phyloP scores from a whole-genome alignment of 2,797 vertebrate genomes.

The Propithecus perrieri region DNA sequence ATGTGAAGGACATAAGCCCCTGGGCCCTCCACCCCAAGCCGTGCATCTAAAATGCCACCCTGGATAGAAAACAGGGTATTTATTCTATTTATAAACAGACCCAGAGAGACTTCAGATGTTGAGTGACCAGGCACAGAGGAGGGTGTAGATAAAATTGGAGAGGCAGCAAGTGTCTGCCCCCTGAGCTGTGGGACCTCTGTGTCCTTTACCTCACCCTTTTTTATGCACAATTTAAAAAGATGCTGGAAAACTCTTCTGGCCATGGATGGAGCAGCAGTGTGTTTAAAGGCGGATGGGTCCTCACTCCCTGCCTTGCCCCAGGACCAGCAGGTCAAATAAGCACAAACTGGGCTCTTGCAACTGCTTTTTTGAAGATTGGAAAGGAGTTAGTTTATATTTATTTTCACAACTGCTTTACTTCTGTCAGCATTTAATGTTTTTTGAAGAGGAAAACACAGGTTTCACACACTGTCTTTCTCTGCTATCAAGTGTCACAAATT shows the following conservation, averaged over 20 bases:
- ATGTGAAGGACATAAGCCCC: background rate
- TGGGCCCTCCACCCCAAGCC: background rate
- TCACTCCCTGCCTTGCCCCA: fast-evolving
- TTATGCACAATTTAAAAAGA: background rate
- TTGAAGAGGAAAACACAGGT: background rate
- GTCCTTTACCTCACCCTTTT: background rate
- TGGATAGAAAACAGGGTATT: background rate
- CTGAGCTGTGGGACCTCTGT: background rate
- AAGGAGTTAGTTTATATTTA: background rate
- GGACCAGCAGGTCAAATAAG: background rate
- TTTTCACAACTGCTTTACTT: background rate
- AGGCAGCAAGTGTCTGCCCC: background rate
- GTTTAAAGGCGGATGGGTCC: too few relatives aligned
- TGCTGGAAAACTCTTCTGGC: background rate
- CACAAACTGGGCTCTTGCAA: background rate
- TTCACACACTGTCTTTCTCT: background rate
- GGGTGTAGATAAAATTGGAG: background rate
- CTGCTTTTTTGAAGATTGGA: background rate
- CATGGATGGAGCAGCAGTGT: background rate
- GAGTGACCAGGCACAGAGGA: background rate
- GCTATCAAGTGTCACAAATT: background rate
- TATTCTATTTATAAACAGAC: background rate
- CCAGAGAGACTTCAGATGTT: background rate
- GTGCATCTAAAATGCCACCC: background rate
- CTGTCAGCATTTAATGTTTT: background rate